Conservation (phyloP, 2,113 vertebrate species). For the Capra hircus region DNA sequence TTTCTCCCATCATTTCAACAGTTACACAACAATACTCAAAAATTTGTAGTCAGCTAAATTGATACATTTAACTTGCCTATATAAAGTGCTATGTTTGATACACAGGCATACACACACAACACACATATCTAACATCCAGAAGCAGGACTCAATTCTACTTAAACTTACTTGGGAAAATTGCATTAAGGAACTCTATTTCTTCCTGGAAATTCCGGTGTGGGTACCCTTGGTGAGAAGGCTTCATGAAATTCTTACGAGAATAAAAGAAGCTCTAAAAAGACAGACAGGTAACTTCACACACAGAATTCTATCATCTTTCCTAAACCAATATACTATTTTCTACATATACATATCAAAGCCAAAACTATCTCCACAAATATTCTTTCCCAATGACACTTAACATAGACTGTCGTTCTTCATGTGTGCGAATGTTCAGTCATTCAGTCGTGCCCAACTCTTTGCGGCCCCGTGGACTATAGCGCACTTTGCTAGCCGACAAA, state of each 20-base stretch:
- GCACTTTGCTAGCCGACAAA: neutral
- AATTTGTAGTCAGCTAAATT: neutral
- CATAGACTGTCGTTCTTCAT: neutral
- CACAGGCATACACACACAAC: neutral
- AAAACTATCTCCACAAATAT: neutral
- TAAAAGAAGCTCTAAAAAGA: conserved; percentile 96
- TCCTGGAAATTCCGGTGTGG: conserved; percentile 99
- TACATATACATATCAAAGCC: neutral
- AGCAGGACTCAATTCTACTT: neutral
- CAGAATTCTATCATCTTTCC: neutral
- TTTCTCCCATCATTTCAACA: neutral
- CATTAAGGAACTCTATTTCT: conserved; percentile 98
- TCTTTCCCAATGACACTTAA: neutral
- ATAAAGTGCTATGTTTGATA: neutral
- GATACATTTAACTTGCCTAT: neutral
- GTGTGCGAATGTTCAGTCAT: neutral
- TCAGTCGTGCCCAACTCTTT: neutral
- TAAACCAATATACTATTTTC: neutral
- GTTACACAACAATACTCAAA: neutral
- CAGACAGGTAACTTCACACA: neutral
- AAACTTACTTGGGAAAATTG: conserved; percentile 97
- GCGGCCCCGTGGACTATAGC: neutral
- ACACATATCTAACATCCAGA: neutral
- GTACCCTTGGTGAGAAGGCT: conserved; percentile 98
- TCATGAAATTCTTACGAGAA: conserved; percentile 99